phyloP scores from a whole-genome alignment of 2,888 invertebrate species.

The Diplolepis rosae region DNA sequence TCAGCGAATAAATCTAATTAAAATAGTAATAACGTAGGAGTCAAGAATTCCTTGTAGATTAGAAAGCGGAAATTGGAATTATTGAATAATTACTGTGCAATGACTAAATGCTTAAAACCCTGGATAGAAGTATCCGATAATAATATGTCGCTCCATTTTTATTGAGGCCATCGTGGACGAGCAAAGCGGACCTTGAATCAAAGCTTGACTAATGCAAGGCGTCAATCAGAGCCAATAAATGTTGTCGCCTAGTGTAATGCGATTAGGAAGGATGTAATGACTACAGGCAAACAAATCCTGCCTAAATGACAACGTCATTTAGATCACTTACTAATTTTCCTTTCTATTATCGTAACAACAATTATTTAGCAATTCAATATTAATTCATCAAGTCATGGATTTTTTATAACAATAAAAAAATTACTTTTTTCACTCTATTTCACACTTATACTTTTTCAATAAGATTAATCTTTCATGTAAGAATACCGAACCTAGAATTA shows the following conservation, averaged over 20 bases:
- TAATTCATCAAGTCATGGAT: too few species aligned
- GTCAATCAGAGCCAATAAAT: slow-evolving; percentile 67
- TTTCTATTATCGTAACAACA: too few species aligned
- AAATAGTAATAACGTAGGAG: background rate
- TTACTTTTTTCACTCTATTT: too few species aligned
- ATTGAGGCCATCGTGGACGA: slow-evolving; percentile 58
- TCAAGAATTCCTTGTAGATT: background rate
- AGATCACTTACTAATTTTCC: background rate
- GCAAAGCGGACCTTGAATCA: slow-evolving; percentile 62
- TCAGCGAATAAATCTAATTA: too few species aligned
- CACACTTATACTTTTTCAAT: too few species aligned
- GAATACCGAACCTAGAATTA: too few species aligned
- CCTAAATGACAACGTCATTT: background rate
- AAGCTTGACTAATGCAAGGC: slow-evolving; percentile 62
- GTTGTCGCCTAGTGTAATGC: slow-evolving; percentile 60
- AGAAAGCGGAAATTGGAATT: slow-evolving; percentile 4
- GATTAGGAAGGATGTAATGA: slow-evolving; percentile 60
- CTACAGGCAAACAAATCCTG: slow-evolving; percentile 26
- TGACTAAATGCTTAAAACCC: background rate
- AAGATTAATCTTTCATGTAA: too few species aligned
- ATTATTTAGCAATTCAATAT: too few species aligned
- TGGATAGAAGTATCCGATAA: slow-evolving; percentile 43
- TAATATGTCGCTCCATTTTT: slow-evolving; percentile 51
- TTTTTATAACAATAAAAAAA: too few species aligned
- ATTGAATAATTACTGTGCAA: background rate